Evolutionary conservation across 2,797 vertebrate species (phyloP), one percentile per base, ranked within the genome.

Genomic region (Macrochelys suwanniensis): DNA sequence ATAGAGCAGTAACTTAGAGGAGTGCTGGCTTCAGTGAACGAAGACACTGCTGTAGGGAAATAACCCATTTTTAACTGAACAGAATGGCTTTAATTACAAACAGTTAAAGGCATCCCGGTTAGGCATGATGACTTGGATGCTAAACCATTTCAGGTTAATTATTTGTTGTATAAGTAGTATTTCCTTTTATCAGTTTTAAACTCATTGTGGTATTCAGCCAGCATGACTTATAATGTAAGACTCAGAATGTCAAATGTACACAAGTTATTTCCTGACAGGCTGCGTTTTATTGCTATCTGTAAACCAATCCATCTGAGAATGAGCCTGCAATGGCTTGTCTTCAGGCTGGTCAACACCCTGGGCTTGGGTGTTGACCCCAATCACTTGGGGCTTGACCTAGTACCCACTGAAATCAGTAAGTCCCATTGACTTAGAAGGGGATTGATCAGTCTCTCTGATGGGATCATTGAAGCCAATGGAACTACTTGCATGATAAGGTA

Each of bases 281-380:
- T 53, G 51, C 6, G 16, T 19, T 53, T 2, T 74, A 81, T 26
- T 80, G 85, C 49, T 50, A 50, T 50, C 49, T 50, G 49, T 50
- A 50, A 50, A 50, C 11, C 49, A 50, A 50, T 50, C 33, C 68
- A 71, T 92, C 5, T 31, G 77, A 82, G 85, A 92, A n/a, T 1
- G 31, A 78, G 33, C 89, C 82, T 33, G 51, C 90, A 93, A 84
- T n/a, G 2, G 11, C 42, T 74, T 85, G 94, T 95, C 85, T 91
- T 89, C 80, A 84, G 82, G 7, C 28, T 92, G 47, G 83, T 76
- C 85, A 92, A 54, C 77, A 42, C 82, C 83, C 87, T 96, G 81
- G 19, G 81, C 37, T 81, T n/a, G n/a, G n/a, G n/a, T n/a, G n/a
- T n/a, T n/a, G n/a, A n/a, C n/a, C n/a, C n/a, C n/a, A n/a, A n/a